phyloP scores from a whole-genome alignment of 2,113 vertebrate genomes.

The Callospermophilus lateralis region DNA sequence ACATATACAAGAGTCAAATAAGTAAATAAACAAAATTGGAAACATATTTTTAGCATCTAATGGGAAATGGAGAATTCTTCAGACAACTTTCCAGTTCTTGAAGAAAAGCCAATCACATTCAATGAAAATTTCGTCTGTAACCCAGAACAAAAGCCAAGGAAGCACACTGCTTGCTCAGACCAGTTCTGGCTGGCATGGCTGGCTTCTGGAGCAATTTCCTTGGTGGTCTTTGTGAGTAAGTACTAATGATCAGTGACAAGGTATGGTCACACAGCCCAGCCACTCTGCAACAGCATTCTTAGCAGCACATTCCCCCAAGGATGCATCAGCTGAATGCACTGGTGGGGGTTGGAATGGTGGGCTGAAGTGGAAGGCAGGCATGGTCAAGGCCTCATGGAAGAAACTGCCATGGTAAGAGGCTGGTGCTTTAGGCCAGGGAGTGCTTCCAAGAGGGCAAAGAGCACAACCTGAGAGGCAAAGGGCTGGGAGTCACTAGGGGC shows the following conservation, averaged over 20 bases:
- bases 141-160: not conserved
- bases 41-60: constrained; percentile 51
- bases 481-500: not conserved
- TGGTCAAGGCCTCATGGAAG: not conserved
- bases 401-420: not conserved
- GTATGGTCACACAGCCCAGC: too few species aligned
- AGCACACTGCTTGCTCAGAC: not conserved
- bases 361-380: not conserved
- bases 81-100: constrained; percentile 49
- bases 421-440: not conserved
- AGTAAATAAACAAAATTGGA: constrained; percentile 54
- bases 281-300: not conserved
- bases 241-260: not conserved
- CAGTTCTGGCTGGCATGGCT: not conserved
- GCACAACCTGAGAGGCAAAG: not conserved
- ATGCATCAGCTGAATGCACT: not conserved
- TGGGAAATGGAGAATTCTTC: constrained; percentile 62
- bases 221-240: not conserved
- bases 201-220: constrained; percentile 4
- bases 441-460: not conserved
- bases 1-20: not conserved
- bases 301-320: not conserved
- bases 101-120: constrained; percentile 5
- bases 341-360: not conserved
- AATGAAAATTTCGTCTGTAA: not conserved